A percentile compares a stretch with the other conserved stretches of the same genome.
Conservation (phyloP, 1,140 invertebrate genomes). For the Drosophila nigrodunni region DNA sequence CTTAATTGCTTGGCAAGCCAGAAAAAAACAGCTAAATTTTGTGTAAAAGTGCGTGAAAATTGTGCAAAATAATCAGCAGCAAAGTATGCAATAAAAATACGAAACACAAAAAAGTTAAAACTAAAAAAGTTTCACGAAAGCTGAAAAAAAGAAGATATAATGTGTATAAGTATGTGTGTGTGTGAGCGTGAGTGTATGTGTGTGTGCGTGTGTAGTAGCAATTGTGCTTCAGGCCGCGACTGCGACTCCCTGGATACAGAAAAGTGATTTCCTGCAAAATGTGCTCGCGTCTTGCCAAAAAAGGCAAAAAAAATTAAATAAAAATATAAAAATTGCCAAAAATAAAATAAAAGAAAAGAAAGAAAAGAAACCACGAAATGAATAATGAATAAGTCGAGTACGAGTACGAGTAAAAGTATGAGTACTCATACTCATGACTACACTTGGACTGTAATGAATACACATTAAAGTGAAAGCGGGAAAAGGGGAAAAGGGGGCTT, state of each 20-base stretch:
- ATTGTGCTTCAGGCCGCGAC: slow-evolving; percentile 69
- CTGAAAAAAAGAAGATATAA: slow-evolving; percentile 34
- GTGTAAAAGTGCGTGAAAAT: slow-evolving; percentile 24
- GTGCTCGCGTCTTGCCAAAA: slow-evolving; percentile 37
- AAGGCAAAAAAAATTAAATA: not conserved
- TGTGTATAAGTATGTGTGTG: slow-evolving; percentile 38
- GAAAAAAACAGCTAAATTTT: slow-evolving; percentile 32
- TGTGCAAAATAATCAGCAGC: slow-evolving; percentile 15
- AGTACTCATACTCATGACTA: not conserved
- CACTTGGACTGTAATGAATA: not conserved
- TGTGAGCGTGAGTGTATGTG: slow-evolving; percentile 39
- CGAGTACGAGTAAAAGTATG: no score
- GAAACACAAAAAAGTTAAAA: slow-evolving; percentile 13
- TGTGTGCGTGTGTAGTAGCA: slow-evolving; percentile 68
- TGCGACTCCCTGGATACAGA: slow-evolving; percentile 79
- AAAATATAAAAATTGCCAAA: slow-evolving; percentile 6
- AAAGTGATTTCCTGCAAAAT: slow-evolving; percentile 83
- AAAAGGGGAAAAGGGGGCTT: not conserved
- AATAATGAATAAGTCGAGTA: slow-evolving; percentile 1
- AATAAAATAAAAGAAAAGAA: slow-evolving; percentile 18
- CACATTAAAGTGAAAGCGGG: slow-evolving; percentile 17
- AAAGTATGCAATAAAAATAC: slow-evolving; percentile 3
- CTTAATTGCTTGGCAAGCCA: slow-evolving; percentile 55
- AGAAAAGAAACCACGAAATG: slow-evolving; percentile 22
- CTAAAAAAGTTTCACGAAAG: slow-evolving; percentile 16